Conservation (phyloP, 2,113 vertebrate genomes). For the Telmatochromis sp. region DNA sequence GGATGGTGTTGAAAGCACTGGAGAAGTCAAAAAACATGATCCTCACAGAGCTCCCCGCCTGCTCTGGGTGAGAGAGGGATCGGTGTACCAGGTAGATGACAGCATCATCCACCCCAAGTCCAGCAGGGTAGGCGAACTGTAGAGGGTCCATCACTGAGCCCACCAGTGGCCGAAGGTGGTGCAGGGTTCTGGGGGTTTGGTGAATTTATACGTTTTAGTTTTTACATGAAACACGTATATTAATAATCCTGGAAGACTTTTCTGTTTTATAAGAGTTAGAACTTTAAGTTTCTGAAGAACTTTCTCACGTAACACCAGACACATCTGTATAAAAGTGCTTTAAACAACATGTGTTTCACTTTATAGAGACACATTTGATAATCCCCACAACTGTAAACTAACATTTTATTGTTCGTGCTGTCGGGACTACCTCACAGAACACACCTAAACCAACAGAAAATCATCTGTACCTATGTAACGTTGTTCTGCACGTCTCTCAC, state of each 20-base stretch:
- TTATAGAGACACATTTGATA: not conserved
- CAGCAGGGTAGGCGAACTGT: no score
- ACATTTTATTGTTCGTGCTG: not conserved
- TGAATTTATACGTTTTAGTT: not conserved
- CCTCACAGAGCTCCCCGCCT: no score
- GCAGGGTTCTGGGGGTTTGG: not conserved
- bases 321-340: not conserved
- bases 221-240: not conserved
- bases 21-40: no score
- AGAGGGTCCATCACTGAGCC: no score
- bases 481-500: not conserved
- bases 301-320: not conserved
- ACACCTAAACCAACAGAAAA: not conserved
- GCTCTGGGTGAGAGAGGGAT: no score
- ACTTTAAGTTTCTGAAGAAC: no score
- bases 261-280: not conserved
- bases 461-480: not conserved
- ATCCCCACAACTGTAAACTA: not conserved
- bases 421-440: not conserved
- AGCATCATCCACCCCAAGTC: no score
- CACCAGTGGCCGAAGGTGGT: no score
- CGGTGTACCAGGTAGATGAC: no score
- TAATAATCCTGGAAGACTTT: not conserved
- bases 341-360: not conserved
- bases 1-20: no score